Conservation (phyloP, 2,888 invertebrate genomes). For the Parnassius glacialis region DNA sequence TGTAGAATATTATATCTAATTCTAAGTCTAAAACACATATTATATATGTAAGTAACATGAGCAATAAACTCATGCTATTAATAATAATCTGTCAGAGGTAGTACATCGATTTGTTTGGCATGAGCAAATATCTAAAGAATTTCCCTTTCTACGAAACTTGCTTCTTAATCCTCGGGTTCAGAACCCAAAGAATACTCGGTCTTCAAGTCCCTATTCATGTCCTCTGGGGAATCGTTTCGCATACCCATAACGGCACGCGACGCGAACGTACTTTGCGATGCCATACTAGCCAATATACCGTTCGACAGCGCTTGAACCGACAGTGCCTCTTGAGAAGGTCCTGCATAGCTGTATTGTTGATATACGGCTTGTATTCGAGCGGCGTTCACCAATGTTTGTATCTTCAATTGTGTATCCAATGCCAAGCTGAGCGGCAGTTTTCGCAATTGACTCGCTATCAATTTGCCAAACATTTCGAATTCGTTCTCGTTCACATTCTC, state of each 20-base stretch:
- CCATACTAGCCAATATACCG: conserved; percentile 70
- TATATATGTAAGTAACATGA: conserved; percentile 40
- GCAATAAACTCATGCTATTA: conserved; percentile 33
- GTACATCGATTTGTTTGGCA: conserved; percentile 5
- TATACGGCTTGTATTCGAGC: conserved; percentile 74
- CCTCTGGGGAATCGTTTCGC: conserved; percentile 66
- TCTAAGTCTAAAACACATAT: conserved; percentile 33
- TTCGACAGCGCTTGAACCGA: conserved; percentile 74
- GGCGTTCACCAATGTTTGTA: conserved; percentile 71
- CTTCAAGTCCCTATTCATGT: conserved; percentile 63
- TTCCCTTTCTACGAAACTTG: not conserved
- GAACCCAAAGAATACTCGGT: conserved; percentile 65
- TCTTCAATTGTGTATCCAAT: conserved; percentile 72
- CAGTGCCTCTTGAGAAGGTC: conserved; percentile 70
- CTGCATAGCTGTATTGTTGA: conserved; percentile 74
- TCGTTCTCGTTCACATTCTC: conserved; percentile 73
- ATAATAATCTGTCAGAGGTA: conserved; percentile 6
- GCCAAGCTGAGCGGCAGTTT: conserved; percentile 71
- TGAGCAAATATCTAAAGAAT: not conserved
- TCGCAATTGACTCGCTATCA: conserved; percentile 72
- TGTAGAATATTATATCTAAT: not conserved
- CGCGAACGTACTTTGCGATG: conserved; percentile 58
- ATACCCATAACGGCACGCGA: conserved; percentile 52
- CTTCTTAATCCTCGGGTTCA: conserved; percentile 61
- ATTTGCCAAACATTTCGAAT: conserved; percentile 75